Evolutionary conservation across 2,797 vertebrate species (phyloP).

Genomic region (Enteromius mattozi): DNA sequence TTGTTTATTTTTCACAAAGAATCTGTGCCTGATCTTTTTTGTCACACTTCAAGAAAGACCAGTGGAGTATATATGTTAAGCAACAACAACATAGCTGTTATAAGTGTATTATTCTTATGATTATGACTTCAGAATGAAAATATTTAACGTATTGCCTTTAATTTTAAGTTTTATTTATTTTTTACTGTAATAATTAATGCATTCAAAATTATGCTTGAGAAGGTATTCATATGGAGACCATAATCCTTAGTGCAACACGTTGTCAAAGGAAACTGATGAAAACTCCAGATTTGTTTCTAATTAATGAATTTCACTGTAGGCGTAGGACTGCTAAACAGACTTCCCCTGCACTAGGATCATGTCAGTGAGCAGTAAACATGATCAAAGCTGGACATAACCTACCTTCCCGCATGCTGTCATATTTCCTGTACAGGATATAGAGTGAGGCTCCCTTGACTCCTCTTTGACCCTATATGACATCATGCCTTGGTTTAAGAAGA

Average conservation of each 20-base stretch:
- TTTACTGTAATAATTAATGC: neutral
- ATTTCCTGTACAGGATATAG: conserved; percentile 28
- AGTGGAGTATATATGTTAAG: neutral
- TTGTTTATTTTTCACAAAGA: neutral
- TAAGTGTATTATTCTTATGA: neutral
- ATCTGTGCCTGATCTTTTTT: neutral
- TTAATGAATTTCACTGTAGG: neutral
- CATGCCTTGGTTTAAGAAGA: conserved; percentile 10
- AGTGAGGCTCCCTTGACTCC: neutral
- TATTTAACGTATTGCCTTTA: too few species aligned
- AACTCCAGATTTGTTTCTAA: conserved; percentile 37
- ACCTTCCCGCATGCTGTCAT: conserved; percentile 25
- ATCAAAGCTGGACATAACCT: conserved; percentile 35
- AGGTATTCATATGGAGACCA: conserved; percentile 10
- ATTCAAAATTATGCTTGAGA: too few species aligned
- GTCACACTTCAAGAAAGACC: neutral
- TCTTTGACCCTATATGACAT: conserved; percentile 19
- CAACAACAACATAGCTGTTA: neutral
- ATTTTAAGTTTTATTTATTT: too few species aligned
- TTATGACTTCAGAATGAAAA: neutral
- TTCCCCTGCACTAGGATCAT: conserved; percentile 9
- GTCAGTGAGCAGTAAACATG: conserved; percentile 21
- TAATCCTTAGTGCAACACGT: neutral
- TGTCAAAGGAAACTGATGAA: conserved; percentile 15
- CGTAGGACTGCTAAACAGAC: conserved; percentile 6